Conservation (phyloP, 2,888 invertebrate genomes). For the Parnassius mnemosyne region DNA sequence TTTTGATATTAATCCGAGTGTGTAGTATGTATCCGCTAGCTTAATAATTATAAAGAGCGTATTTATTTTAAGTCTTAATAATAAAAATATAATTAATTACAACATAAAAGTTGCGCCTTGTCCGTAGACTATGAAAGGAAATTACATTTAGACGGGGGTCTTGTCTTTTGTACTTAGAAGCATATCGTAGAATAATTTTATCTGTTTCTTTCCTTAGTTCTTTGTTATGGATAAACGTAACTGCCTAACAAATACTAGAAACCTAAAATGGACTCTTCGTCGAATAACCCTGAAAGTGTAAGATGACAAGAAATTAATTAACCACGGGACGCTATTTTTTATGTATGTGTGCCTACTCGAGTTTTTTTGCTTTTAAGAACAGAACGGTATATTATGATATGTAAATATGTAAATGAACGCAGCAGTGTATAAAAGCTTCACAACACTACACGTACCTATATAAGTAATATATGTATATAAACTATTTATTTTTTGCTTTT, state of each 20-base stretch:
- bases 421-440: slow-evolving; percentile 1
- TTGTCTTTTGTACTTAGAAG: slow-evolving; percentile 25
- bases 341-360: slow-evolving; percentile 17
- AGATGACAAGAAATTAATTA: background rate
- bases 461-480: slow-evolving; percentile 1
- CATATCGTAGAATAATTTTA: slow-evolving; percentile 19
- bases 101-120: slow-evolving; percentile 11
- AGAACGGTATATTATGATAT: background rate
- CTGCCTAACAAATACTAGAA: slow-evolving; percentile 1
- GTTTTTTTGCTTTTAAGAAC: slow-evolving; percentile 4
- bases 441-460: slow-evolving; percentile 2
- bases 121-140: slow-evolving; percentile 15
- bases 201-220: slow-evolving; percentile 11
- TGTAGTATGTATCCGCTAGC: slow-evolving; percentile 35
- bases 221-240: background rate
- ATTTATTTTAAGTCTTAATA: slow-evolving; percentile 32
- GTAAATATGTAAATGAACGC: slow-evolving; percentile 24
- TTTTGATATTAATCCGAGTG: slow-evolving; percentile 32
- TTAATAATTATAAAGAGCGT: slow-evolving; percentile 33
- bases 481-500: background rate
- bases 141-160: slow-evolving; percentile 17
- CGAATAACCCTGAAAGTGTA: background rate
- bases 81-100: slow-evolving; percentile 6
- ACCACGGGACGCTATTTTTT: slow-evolving; percentile 7
- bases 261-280: background rate